A percentile compares a stretch with the other conserved stretches of the same genome.
Conservation (phyloP, 2,797 vertebrate species). For the Loris lydekkerianus region DNA sequence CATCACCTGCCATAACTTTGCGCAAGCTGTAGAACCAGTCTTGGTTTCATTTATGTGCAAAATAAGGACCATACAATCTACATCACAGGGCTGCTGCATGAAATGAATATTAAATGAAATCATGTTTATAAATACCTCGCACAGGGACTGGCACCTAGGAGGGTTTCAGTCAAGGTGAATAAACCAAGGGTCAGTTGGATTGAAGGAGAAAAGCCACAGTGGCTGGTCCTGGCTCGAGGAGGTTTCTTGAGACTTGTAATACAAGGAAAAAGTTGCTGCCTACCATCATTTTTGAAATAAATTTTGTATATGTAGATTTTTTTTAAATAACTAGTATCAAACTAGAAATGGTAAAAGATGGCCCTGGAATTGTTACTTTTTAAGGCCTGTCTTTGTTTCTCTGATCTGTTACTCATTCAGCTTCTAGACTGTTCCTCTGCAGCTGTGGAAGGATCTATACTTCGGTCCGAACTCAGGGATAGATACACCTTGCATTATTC, state of each 20-base stretch:
- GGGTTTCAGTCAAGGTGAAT: background rate
- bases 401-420: background rate
- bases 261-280: background rate
- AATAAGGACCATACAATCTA: background rate
- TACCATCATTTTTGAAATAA: background rate
- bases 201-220: background rate
- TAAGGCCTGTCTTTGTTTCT: background rate
- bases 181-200: background rate
- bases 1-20: background rate
- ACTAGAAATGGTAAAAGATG: background rate
- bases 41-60: background rate
- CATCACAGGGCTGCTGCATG: background rate
- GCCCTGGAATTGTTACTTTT: background rate
- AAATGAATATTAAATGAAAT: constrained; percentile 26
- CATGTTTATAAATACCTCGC: background rate
- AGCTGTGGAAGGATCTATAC: background rate
- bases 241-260: background rate
- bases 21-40: background rate
- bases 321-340: background rate
- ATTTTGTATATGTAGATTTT: background rate
- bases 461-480: background rate
- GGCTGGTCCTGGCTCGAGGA: background rate
- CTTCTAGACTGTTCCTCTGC: background rate
- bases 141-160: background rate
- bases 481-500: background rate